Base-by-base conservation (phyloP, 2,797 vertebrate genomes). In the Semaprochilodus insignis region DNA sequence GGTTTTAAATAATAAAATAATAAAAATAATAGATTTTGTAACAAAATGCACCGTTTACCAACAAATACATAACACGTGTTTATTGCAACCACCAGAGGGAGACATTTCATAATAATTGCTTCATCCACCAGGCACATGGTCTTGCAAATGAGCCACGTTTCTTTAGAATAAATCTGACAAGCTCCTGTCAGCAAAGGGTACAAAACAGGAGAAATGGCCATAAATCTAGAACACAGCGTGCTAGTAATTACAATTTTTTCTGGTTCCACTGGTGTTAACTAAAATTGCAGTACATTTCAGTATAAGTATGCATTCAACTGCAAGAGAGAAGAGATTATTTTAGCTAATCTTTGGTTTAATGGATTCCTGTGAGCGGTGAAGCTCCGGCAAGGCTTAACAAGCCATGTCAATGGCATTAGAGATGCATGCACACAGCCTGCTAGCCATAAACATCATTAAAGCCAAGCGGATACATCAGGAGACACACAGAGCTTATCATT, bases 391-490 rank as follows among this genome's bases (percentile, higher is more conserved):
- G 16, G 52, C 71, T 55, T 55, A 54, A 74, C 52, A 31, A 19
- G 71, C 71, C 71, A 34, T 55, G 25, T 34, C 25, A 74, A 19
- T 31, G 52, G 23, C 44, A 23, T 69, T 72, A 59, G 72, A 60
- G 27, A 73, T 71, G 34, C 77, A 73, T 27, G 25, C 48, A 78
- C 48, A 83, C 66, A 31, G 54, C 59, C 52, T 52, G 74, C 36
- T 85, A 85, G 51, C 51, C 71, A 74, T 55, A 74, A 54, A 74
- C 71, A 55, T 55, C 52, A 72, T 72, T 72, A 72, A 52, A 72
- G 15, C 14, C 13, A 3, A 71, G 27, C 65, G 23, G 21, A 48
- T 71, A 71, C 44, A 72, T 19, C 67, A 65, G 62, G 27, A 71
- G 44, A 51, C 44, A 55, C 51, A 74, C 27, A 31, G 27, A 6